Base-by-base conservation (phyloP, 2,888 invertebrate species). In the Eueremaeus valkanovi region DNA sequence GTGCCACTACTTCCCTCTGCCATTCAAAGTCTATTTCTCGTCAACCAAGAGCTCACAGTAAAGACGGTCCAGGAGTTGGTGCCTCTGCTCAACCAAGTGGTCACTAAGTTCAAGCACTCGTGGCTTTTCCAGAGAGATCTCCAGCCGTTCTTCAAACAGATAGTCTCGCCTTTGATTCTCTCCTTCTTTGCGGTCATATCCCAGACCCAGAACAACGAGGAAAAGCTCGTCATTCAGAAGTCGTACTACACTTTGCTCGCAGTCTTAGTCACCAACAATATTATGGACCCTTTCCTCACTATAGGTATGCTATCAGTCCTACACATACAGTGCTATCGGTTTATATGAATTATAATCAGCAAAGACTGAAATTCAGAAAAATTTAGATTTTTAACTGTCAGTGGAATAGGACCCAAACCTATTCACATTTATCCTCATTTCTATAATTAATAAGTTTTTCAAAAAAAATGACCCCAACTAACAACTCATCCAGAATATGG, bases 11-110 rank as follows among this genome's bases (percentile, higher is more conserved):
- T 87, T 73, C 86, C 87, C 1, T 78, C 83, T 3, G 85, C 85
- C 58, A 83, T 86, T 51, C 84, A 85, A 79, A 83, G 83, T 49
- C 83, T 87, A 36, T 81, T 87, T 40, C 84, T 84, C 13, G 16
- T 66, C 8, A 42, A 42, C 31, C 29, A 36, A 24, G 42, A 74
- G 21, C 58, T 76, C 29, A 75, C 81, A 27, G 80, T 82, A 24
- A 81, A 82, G 31, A 80, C 80, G 18, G 79, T 82, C 21, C 83
- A 84, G 76, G 87, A 88, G 80, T 86, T 87, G 79, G 84, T 87
- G 63, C 87, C 87, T 1, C 83, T 88, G 42, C 84, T 87, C 78
- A 86, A 86, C 80, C 87, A 88, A 81, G 83, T 87, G 61, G 85
- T 87, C 73, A 83, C 84, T 76, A 88, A 87, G 81, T 87, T 86